phyloP scores from a whole-genome alignment of 2,888 invertebrate species.

The Proisotoma minuta region DNA sequence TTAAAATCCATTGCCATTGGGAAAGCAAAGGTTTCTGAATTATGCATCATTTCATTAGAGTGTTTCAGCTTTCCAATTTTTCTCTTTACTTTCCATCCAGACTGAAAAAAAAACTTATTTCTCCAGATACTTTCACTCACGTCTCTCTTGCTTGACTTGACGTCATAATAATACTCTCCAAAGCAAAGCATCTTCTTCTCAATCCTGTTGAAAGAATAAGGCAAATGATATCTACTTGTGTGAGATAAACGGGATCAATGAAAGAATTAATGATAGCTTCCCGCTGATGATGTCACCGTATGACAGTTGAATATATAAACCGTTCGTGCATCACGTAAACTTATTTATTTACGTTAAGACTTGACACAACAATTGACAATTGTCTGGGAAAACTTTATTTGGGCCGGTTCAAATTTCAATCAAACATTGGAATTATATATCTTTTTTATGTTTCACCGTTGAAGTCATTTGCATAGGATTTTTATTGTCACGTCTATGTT shows the following conservation, averaged over 20 bases:
- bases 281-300: no score
- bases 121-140: slow-evolving; percentile 20
- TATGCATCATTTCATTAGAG: slow-evolving; percentile 48
- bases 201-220: neutral
- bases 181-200: slow-evolving; percentile 1
- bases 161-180: slow-evolving; percentile 18
- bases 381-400: neutral
- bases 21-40: slow-evolving; percentile 41
- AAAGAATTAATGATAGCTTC: no score
- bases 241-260: no score
- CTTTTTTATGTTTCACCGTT: neutral
- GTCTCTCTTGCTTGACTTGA: slow-evolving; percentile 31
- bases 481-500: neutral
- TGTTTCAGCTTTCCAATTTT: slow-evolving; percentile 43
- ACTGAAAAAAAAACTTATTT: no score
- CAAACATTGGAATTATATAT: slow-evolving; percentile 1
- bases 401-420: slow-evolving; percentile 9
- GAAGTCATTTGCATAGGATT: slow-evolving; percentile 3
- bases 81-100: no score
- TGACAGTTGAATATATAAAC: neutral
- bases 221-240: neutral
- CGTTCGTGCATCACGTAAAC: neutral
- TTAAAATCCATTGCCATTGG: neutral
- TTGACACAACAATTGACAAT: slow-evolving; percentile 6
- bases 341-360: neutral